Base-by-base conservation (phyloP, 1,140 invertebrate genomes). In the Laupala kohalensis region DNA sequence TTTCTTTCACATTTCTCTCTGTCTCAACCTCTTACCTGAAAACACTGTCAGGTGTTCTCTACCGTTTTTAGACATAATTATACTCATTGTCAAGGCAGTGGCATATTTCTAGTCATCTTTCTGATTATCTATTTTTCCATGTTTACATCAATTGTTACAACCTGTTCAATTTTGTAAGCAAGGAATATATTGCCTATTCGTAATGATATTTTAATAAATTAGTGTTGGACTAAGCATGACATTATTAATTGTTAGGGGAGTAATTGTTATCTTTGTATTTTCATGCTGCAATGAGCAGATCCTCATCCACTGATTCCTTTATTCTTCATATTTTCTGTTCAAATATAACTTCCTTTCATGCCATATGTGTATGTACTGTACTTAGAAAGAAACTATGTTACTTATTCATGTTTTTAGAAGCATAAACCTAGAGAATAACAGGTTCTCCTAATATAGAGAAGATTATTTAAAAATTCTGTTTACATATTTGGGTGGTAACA, bases 181-280 rank as follows among this genome's bases (percentile, higher is more conserved):
- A 73, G 72, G 72, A 73, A 73, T 73, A 71, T 73, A 71, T 72
- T 72, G 72, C 72, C 65, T 71, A 73, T 73, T 66, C 68, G 67
- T 71, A 72, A 73, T 73, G 29, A 73, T 73, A 73, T 73, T 73
- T 73, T 73, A 73, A 71, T 73, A 73, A 73, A 73, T 71, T 71
- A 73, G 69, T 73, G 72, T 73, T 73, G 72, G 70, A 73, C 72
- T 72, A 69, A 30, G 28, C 26, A 28, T 71, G 67, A 68, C 27
- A 28, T 68, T 26, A 28, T 28, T 28, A 68, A 68, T 68, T 28
- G 37, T 9, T 53, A 53, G 37, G 37, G 37, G 37, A 13, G 37
- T 26, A 19, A 6, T 9, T n/a, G 67, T 68, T 28, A 68, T 68
- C n/a, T 19, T 29, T 29, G 27, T 28, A 68, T 25, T 68, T 66